Base-by-base conservation (phyloP, 1,140 invertebrate genomes). In the Drosophila kepulauana region DNA sequence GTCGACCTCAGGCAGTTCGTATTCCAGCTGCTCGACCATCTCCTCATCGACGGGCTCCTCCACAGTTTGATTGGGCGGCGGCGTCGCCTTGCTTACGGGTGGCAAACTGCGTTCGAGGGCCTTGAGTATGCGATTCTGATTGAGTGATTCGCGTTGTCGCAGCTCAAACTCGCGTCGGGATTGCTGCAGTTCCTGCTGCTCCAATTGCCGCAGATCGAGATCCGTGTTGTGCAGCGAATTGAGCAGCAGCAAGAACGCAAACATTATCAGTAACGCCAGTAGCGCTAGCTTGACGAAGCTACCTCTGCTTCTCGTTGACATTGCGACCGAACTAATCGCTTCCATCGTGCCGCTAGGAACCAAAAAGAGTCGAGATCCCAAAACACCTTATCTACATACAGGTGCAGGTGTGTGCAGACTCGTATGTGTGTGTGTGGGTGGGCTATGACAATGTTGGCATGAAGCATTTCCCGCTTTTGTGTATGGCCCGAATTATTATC, bases 1-100 rank as follows among this genome's bases (percentile, higher is more conserved):
- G 43, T 91, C 80, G 48, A 91, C 43, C 48, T 87, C 85, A 0
- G 90, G 90, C 28, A 88, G 58, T 6, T 90, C 90, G 13, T 64
- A 56, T 5, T 85, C 73, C 63, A 91, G 38, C 13, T 78, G 75
- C 0, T 35, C 25, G 46, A 82, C 84, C 13, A 91, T 25, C 4
- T 75, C 56, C 15, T 81, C 66, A 43, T 79, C 54, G 1, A 75
- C 57, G 0, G 88, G 88, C 52, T 79, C 88, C 51, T 38, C n/a
- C 10, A 71, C 4, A 13, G 3, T n/a, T 11, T 16, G 33, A 1
- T 43, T 5, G n/a, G 54, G 33, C 2, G 69, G 75, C 1, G 70
- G 69, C 0, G 75, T 67, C 1, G 13, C 58, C 2, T 73, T 56
- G 20, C 20, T 25, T 3, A n/a, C 16, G 13, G 7, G 56, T 11